These are phyloP conservation scores for Zaprionus nigranus DNA, from an alignment of 1,140 invertebrate species.

Conservation along the genomic window DNA sequence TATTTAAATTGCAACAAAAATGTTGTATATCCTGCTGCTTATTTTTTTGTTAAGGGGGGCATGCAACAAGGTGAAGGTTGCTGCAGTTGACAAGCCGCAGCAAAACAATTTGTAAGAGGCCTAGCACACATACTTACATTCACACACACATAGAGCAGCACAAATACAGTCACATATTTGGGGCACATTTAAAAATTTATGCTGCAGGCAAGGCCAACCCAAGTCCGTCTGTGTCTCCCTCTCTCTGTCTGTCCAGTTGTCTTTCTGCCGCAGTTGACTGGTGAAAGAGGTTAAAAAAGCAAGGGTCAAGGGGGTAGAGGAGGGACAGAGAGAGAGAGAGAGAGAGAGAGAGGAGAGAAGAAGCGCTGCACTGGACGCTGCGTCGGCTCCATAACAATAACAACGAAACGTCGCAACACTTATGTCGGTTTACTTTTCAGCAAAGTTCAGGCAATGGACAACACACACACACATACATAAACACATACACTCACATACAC, in stretches of 20 bases:
- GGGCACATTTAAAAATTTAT: slow-evolving; percentile 74
- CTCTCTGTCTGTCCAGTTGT: slow-evolving; percentile 1
- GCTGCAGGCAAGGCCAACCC: slow-evolving; percentile 68
- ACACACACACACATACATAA: slow-evolving; percentile 8
- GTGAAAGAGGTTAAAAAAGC: slow-evolving; percentile 36
- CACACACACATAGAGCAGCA: background rate
- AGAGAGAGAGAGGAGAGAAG: background rate
- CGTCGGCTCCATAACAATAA: slow-evolving; percentile 59
- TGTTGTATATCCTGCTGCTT: slow-evolving; percentile 52
- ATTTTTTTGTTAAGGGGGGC: slow-evolving; percentile 34
- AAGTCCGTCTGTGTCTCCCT: background rate
- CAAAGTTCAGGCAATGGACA: slow-evolving; percentile 42
- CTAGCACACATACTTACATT: background rate
- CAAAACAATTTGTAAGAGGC: slow-evolving; percentile 42
- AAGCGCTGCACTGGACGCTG: background rate
- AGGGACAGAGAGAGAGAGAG: background rate
- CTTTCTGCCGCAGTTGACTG: slow-evolving; percentile 11
- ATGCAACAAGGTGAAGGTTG: slow-evolving; percentile 77
- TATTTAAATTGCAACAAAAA: slow-evolving; percentile 26
- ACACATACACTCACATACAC: slow-evolving; percentile 5
- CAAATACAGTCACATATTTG: slow-evolving; percentile 22
- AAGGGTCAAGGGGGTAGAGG: background rate
- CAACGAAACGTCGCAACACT: slow-evolving; percentile 74
- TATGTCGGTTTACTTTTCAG: slow-evolving; percentile 75
- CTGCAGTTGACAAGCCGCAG: slow-evolving; percentile 74